Evolutionary conservation across 2,797 vertebrate species (phyloP).

Genomic region (Pterois miles): DNA sequence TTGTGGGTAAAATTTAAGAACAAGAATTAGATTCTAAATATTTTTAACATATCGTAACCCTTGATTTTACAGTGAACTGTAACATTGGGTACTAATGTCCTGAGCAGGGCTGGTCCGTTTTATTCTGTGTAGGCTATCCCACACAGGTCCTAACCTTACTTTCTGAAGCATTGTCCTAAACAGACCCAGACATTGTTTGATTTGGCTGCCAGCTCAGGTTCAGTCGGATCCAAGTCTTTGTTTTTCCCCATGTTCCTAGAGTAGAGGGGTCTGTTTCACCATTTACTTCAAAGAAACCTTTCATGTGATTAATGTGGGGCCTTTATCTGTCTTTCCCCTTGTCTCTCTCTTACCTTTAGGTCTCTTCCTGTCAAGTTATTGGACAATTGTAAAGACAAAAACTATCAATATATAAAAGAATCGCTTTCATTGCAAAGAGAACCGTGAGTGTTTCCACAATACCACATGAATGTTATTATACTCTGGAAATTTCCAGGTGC

Average conservation of each 20-base stretch:
- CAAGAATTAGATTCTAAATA: not conserved
- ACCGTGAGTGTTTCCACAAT: not conserved
- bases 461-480: not conserved
- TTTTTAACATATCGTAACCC: not conserved
- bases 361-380: not conserved
- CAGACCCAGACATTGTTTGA: constrained; percentile 68
- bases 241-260: constrained; percentile 39
- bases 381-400: not conserved
- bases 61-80: not conserved
- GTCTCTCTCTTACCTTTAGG: not conserved
- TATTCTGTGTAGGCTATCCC: not conserved
- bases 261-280: constrained; percentile 23
- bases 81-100: not conserved
- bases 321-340: constrained; percentile 1
- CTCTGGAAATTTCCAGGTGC: not conserved
- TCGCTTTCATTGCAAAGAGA: not conserved
- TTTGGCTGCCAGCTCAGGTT: constrained; percentile 55
- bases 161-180: constrained; percentile 48
- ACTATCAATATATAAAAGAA: not conserved
- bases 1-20: not conserved
- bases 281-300: constrained; percentile 54
- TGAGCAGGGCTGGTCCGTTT: not conserved
- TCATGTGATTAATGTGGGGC: constrained; percentile 30
- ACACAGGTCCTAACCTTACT: constrained; percentile 14
- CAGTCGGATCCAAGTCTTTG: constrained; percentile 50